These are phyloP conservation scores for Nothura maculosa DNA, from an alignment of 2,797 vertebrate genomes.

Conservation along the genomic window DNA sequence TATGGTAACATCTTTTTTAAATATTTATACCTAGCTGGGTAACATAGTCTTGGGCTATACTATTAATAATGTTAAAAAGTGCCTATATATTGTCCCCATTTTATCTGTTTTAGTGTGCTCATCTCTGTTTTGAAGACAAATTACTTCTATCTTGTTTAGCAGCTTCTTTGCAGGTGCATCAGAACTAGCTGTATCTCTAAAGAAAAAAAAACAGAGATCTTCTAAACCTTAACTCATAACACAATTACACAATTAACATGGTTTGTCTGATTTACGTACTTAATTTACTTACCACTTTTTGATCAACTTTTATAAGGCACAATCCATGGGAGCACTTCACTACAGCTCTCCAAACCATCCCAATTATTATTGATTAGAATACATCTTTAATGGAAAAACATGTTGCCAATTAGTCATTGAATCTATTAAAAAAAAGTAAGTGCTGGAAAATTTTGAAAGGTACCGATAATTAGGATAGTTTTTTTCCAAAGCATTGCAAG, in stretches of 20 bases:
- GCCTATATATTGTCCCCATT: accelerated
- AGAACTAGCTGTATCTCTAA: not conserved
- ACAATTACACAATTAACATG: accelerated
- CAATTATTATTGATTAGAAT: constrained; percentile 33
- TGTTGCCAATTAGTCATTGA: not conserved
- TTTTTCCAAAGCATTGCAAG: not conserved
- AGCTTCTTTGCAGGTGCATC: not conserved
- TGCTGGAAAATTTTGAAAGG: constrained; percentile 3
- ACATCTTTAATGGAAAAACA: not conserved
- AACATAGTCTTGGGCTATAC: accelerated
- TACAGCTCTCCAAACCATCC: constrained; percentile 9
- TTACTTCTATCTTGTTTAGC: not conserved
- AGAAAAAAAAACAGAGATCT: not conserved
- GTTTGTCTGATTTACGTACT: not conserved
- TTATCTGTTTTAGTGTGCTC: not conserved
- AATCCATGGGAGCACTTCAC: not conserved
- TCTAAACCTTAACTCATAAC: not conserved
- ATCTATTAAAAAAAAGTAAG: not conserved
- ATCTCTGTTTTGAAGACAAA: not conserved
- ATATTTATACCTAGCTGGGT: not conserved
- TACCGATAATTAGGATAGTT: not conserved
- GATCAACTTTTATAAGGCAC: not conserved
- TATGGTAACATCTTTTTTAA: not conserved
- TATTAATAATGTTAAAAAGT: not conserved
- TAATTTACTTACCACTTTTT: not conserved